Conservation (phyloP, 2,113 vertebrate genomes). For the Ptyas mucosa region DNA sequence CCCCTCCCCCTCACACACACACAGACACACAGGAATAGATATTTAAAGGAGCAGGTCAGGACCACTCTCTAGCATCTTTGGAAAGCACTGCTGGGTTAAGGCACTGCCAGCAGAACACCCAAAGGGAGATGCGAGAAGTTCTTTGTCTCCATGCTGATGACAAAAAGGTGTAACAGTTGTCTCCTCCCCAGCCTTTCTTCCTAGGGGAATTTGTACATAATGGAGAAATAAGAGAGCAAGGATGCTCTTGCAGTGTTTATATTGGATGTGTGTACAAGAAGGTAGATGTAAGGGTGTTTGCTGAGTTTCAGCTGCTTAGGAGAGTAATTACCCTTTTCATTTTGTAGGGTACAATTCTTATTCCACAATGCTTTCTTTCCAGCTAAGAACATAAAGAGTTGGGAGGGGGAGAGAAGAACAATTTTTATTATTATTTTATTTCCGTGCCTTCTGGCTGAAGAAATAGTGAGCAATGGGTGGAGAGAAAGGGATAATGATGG, state of each 20-base stretch:
- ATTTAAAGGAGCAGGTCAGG: constrained; percentile 34
- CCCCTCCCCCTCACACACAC: neutral
- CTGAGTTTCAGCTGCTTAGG: constrained; percentile 13
- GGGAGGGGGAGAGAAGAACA: neutral
- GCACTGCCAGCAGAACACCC: constrained; percentile 36
- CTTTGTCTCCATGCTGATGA: constrained; percentile 59
- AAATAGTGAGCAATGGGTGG: neutral
- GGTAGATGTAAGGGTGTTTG: constrained; percentile 32
- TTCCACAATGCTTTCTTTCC: neutral
- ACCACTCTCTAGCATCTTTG: constrained; percentile 54
- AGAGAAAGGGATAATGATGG: neutral
- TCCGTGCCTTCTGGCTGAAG: neutral
- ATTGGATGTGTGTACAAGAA: neutral
- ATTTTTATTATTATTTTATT: neutral
- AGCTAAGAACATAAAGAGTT: constrained; percentile 20
- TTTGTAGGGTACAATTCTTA: constrained; percentile 5
- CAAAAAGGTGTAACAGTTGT: constrained; percentile 64
- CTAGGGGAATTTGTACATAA: neutral
- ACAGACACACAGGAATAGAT: neutral
- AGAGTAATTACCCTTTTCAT: neutral
- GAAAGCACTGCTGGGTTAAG: constrained; percentile 35
- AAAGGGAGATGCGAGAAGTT: constrained; percentile 46
- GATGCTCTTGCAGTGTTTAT: neutral
- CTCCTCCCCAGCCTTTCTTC: constrained; percentile 1
- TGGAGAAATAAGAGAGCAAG: neutral